phyloP scores from a whole-genome alignment of 2,888 invertebrate species.

The Dasysyrphus albostriatus region DNA sequence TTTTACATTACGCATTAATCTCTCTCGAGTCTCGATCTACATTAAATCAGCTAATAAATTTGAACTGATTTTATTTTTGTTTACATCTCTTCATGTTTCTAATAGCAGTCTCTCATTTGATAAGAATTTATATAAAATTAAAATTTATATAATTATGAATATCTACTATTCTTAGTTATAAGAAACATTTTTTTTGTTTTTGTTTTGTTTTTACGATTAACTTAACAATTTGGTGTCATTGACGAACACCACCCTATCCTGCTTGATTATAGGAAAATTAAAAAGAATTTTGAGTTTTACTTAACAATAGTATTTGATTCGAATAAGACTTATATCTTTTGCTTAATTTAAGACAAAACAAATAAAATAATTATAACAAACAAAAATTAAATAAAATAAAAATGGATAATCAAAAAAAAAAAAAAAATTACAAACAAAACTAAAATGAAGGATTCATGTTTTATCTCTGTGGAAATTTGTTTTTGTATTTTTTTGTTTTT shows the following conservation, averaged over 20 bases:
- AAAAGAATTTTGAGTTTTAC: conserved; percentile 35
- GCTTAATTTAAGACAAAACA: conserved; percentile 69
- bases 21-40: background rate
- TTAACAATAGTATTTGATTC: conserved; percentile 67
- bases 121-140: conserved; percentile 74
- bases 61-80: conserved; percentile 37
- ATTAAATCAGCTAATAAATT: conserved; percentile 44
- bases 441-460: conserved; percentile 52
- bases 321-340: conserved; percentile 59
- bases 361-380: conserved; percentile 45
- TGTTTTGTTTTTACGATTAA: conserved; percentile 28
- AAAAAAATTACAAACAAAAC: conserved; percentile 43
- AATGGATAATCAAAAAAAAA: conserved; percentile 33
- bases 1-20: conserved; percentile 39
- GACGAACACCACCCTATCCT: conserved; percentile 42
- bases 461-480: conserved; percentile 45
- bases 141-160: conserved; percentile 56
- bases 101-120: conserved; percentile 78
- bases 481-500: conserved; percentile 29
- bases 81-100: conserved; percentile 69
- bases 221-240: conserved; percentile 44
- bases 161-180: conserved; percentile 52
- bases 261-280: conserved; percentile 32
- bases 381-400: conserved; percentile 35
- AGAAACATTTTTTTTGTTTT: conserved; percentile 59